Base-by-base conservation (phyloP, 2,113 vertebrate species). In the Telmatochromis sp. region DNA sequence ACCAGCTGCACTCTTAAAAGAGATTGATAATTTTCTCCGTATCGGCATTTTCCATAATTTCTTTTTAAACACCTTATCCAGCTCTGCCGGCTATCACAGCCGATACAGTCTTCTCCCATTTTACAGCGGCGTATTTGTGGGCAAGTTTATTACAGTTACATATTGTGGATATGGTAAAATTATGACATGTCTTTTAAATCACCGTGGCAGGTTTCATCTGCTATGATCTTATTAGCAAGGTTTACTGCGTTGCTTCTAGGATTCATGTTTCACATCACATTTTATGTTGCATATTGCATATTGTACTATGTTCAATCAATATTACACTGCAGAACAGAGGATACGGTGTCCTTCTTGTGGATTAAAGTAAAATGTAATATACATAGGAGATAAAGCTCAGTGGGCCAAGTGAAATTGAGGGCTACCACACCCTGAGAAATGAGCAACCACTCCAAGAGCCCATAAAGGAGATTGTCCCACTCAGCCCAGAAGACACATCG, bases 301-400 rank as follows among this genome's bases (percentile, higher is more conserved):
- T 81, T 54, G n/a, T 40, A 12, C 45, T 23, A 28, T 75, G 65
- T 87, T 26, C 17, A 65, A 28, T 79, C 42, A 68, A 54, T 55
- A 87, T 14, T 55, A 55, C 31, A n/a, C 63, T 40, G 8, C 31
- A 35, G 35, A 63, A 68, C 26, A 83, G 42, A 82, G 28, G 7
- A 57, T 82, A n/a, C 11, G 13, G 80, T 73, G 42, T 49, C 79
- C 26, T 35, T 82, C 81, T 79, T 65, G 19, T 40, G 73, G 53
- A 83, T 80, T 84, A 60, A 86, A 55, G 47, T 37, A 82, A 79
- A 26, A 63, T 73, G 47, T 90, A 37, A 88, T 81, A 45, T 82
- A 75, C 79, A 68, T 86, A 37, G n/a, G 37, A 82, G 70, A 87
- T 93, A 88, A 92, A 91, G 58, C 80, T 80, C 49, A 82, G 82